phyloP scores from a whole-genome alignment of 2,888 invertebrate genomes.

The Ochropleura leucogaster region DNA sequence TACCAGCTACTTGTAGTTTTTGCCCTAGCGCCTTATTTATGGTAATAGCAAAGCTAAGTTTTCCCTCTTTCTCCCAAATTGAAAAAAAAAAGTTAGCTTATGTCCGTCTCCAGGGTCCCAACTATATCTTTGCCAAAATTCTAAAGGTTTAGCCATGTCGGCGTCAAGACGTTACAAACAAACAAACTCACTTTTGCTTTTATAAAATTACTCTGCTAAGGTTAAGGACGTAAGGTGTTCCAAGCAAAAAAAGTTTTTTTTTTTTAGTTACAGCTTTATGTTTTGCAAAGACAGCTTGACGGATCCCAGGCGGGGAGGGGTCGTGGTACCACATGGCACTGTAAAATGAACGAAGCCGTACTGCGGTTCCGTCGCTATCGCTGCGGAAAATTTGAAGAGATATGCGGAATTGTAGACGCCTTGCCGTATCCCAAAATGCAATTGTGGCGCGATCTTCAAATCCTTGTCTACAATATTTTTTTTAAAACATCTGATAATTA shows the following conservation, averaged over 20 bases:
- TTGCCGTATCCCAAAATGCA: slow-evolving; percentile 1
- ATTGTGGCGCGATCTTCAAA: neutral
- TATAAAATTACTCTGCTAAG: neutral
- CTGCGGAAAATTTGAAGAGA: slow-evolving; percentile 22
- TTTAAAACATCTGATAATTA: neutral
- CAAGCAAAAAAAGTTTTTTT: neutral
- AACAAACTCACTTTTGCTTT: too few species aligned
- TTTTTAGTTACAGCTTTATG: neutral
- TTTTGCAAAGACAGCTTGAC: slow-evolving; percentile 17
- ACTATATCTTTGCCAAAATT: too few species aligned
- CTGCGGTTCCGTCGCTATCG: neutral
- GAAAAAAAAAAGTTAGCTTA: too few species aligned
- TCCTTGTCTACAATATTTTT: neutral
- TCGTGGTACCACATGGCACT: slow-evolving; percentile 41
- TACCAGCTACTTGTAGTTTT: too few species aligned
- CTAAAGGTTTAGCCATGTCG: too few species aligned
- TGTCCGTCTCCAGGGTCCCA: too few species aligned
- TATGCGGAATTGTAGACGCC: slow-evolving; percentile 5
- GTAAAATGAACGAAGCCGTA: neutral
- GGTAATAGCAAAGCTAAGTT: too few species aligned
- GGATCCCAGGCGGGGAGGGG: neutral
- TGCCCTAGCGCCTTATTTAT: too few species aligned
- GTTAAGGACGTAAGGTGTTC: neutral
- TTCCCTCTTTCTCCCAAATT: too few species aligned
- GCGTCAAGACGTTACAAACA: too few species aligned